Conservation (phyloP, 1,140 invertebrate species). For the Procambarus virginalis region DNA sequence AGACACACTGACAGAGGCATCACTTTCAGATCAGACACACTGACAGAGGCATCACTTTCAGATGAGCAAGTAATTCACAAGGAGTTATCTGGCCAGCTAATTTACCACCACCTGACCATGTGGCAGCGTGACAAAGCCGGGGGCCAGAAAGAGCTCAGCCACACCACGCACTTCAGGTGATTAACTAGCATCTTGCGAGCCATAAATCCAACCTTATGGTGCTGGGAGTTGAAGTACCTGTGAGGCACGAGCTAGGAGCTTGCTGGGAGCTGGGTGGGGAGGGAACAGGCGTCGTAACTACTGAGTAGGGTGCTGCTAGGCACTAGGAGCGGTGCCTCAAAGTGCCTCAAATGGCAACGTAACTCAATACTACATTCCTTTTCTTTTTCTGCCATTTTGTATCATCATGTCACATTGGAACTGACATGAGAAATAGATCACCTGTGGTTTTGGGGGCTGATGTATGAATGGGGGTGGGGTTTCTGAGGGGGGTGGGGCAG, state of each 20-base stretch:
- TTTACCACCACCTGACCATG: slow-evolving; percentile 26
- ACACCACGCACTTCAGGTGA: not conserved
- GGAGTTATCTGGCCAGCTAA: not conserved
- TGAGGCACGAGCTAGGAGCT: not conserved
- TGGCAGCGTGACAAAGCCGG: not conserved
- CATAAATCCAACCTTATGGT: not conserved
- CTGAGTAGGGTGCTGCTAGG: not conserved
- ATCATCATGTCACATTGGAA: not conserved
- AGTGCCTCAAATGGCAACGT: not conserved
- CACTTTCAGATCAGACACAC: not conserved
- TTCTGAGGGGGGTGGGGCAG: not conserved
- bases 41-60: not conserved
- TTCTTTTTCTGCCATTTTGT: not conserved
- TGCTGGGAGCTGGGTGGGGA: not conserved
- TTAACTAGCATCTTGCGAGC: not conserved
- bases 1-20: too few relatives aligned
- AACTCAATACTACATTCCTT: not conserved
- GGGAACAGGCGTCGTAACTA: not conserved
- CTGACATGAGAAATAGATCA: not conserved
- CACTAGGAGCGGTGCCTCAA: not conserved
- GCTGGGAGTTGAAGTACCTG: not conserved
- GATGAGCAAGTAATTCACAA: not conserved
- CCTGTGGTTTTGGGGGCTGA: not conserved
- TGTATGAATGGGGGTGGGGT: not conserved
- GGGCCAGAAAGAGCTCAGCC: not conserved